Evolutionary conservation across 2,113 vertebrate species (phyloP), one percentile per base, ranked within the genome.

Genomic region (Cavia porcellus): DNA sequence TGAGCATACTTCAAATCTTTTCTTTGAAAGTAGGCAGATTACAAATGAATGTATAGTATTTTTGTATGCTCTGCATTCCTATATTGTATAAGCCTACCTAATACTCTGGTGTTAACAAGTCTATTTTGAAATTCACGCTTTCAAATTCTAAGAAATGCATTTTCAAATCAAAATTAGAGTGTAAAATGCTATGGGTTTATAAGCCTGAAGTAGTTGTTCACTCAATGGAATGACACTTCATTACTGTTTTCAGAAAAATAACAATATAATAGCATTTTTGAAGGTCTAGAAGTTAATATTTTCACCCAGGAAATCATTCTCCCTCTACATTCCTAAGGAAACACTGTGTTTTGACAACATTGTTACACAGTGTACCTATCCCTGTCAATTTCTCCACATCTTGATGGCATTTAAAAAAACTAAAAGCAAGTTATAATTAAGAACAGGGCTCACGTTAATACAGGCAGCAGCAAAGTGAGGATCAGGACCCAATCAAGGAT

Each of bases 361-460:
- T 98, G 55, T 97, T 97, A 96, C 90, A 95, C 95, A 97, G 96
- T 98, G 97, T 98, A 98, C 92, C 90, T 86, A 96, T 52, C 92
- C 89, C 98, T 98, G 98, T 97, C 97, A 98, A 97, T 98, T 97
- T 98, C 98, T 95, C 91, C 98, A 98, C 98, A 99, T 98, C 98
- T 99, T 99, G 98, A 97, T 98, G 97, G 98, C 95, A 98, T 98
- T 98, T 98, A 93, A 97, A 97, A 98, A 97, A 96, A 98, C 98
- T 97, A 96, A 59, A 98, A 98, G 97, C 94, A 94, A 96, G 97
- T 98, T 98, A 97, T 98, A 98, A 98, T 98, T 98, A 98, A 97
- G 94, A 96, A 96, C 86, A 96, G 89, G 92, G 96, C 96, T 96
- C 92, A 92, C 93, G 98, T 98, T 98, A 98, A 98, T 97, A 97